phyloP scores from a whole-genome alignment of 2,797 vertebrate genomes.

The Neopelma chrysocephalum region DNA sequence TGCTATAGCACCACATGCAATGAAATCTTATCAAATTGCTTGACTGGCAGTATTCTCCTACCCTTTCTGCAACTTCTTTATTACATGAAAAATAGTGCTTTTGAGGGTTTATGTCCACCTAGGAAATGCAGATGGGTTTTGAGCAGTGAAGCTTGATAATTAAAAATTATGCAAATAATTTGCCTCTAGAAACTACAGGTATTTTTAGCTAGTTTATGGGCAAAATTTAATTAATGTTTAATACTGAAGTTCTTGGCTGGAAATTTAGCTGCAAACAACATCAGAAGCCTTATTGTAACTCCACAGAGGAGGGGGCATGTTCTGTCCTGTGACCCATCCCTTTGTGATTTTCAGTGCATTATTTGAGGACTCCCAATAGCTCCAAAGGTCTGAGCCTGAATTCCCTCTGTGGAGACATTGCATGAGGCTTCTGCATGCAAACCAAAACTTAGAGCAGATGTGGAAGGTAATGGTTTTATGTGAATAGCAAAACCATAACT shows the following conservation, averaged over 20 bases:
- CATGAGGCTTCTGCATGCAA: background rate
- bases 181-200: background rate
- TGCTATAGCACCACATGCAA: background rate
- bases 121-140: background rate
- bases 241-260: background rate
- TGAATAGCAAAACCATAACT: background rate
- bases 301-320: background rate
- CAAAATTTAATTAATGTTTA: background rate
- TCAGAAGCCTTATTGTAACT: background rate
- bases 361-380: background rate
- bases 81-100: background rate
- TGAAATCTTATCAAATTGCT: background rate
- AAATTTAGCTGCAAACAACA: background rate
- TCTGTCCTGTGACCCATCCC: background rate
- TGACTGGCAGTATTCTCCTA: background rate
- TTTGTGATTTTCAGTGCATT: background rate
- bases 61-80: background rate
- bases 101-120: background rate
- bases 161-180: slow-evolving; percentile 2
- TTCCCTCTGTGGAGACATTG: background rate
- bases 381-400: background rate
- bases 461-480: background rate
- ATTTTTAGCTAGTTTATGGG: slow-evolving; percentile 16
- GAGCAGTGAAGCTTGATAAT: background rate
- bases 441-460: background rate